Evolutionary conservation across 2,797 vertebrate genomes (phyloP), one percentile per base, ranked within the genome.

Genomic region (Sebastes itinus): DNA sequence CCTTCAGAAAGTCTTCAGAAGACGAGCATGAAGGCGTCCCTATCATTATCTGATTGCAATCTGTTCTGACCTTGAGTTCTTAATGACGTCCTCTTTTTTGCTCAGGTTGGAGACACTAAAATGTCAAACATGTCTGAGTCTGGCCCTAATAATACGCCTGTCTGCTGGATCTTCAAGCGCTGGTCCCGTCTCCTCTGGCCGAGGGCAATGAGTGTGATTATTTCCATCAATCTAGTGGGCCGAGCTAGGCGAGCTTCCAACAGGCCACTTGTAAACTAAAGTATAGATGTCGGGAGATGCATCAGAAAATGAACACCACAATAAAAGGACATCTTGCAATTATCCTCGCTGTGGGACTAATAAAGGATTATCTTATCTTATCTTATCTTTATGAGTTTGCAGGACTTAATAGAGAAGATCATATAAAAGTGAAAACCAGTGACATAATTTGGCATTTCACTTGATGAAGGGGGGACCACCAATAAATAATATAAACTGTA

Each of bases 41-140:
- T 75, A 54, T 85, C 67, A 90, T 87, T 81, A 85, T 55, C 49
- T 80, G 86, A 93, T 86, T 86, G 80, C 78, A 64, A 38, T 75
- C 62, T 75, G 72, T 76, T 82, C 80, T 82, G 80, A 91, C 80
- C 87, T 86, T 85, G 83, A 81, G 54, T 71, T 81, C 63, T 66
- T 87, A 85, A 89, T 80, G 67, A 84, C 7, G 7, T 75, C 27
- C 68, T 87, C 42, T 62, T 38, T 76, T 76, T 73, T 67, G 59
- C 76, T 67, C 59, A 33, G 66, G 68, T 52, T 78, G 56, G 75
- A 66, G 70, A 74, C 55, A 77, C 23, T 67, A 38, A 86, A 88
- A 92, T 83, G 87, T 88, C 77, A 88, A 66, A 75, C 49, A 42
- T 77, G 78, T 83, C 75, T 18, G 60, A 42, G 62, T 64, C 58